Evolutionary conservation across 2,888 invertebrate genomes (phyloP), one percentile per base, ranked within the genome.

Genomic region (Acrobasis suavella): DNA sequence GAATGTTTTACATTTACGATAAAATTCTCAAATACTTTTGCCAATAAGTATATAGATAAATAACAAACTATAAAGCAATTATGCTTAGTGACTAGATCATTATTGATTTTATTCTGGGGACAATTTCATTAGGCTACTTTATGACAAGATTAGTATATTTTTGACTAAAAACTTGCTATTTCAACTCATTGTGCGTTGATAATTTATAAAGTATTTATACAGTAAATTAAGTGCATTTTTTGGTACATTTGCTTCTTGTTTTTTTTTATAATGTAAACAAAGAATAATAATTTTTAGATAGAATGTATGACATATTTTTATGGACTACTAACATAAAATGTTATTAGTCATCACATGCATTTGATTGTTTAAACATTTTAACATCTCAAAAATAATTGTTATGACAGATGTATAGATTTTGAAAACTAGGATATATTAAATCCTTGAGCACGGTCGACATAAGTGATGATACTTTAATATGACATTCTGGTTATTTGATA

Each of bases 101-200:
- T 78, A 65, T 73, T 75, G n/a, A 74, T 68, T 72, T 74, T 65
- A 66, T 73, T 76, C 73, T 81, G 78, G 81, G 77, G 78, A 76
- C 72, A 77, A 70, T 73, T 22, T 77, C 55, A 72, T 80, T 79
- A 82, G 73, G 76, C 81, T 78, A 77, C 67, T 71, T 64, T 72
- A 71, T 64, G 68, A 69, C 72, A 75, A 73, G 64, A 73, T 67
- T 71, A 70, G 72, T 67, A 67, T 72, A 66, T 64, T 66, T 63
- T 59, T 52, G 63, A 65, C 65, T 64, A 54, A 63, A 60, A 66
- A 59, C 60, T 65, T 61, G 66, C 67, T 64, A 64, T 65, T 32
- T 52, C 42, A 58, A 67, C 58, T 46, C 51, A 62, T 69, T 69
- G 69, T 69, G 69, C 69, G 69, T 65, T 67, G 49, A 55, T 63